Conservation (phyloP, 37 sponge, comb jelly and placozoan genomes). For the Mnemiopsis leidyi region DNA sequence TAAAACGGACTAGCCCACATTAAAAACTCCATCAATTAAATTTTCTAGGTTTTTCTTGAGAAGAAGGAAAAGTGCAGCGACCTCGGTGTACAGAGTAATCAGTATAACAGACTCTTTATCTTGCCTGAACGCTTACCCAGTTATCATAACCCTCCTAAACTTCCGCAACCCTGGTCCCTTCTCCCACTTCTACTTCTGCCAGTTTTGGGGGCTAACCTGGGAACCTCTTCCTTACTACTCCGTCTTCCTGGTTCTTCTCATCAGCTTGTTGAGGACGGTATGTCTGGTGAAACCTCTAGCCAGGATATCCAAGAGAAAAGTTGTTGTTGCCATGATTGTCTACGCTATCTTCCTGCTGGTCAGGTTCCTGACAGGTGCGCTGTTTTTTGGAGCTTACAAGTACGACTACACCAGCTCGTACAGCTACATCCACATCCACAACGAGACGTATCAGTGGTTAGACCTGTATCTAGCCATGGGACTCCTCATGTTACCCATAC, state of each 20-base stretch:
- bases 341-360: background rate
- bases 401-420: background rate
- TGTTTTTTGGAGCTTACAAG: background rate
- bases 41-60: background rate
- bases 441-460: background rate
- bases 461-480: constrained; percentile 22
- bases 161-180: constrained; percentile 1
- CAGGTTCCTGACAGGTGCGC: background rate
- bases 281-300: background rate
- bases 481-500: constrained; percentile 45
- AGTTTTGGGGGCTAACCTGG: constrained; percentile 21
- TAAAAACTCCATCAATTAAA: too few species aligned
- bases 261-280: background rate
- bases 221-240: constrained; percentile 46
- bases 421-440: constrained; percentile 30
- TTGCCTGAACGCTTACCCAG: constrained; percentile 15
- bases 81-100: constrained; percentile 3
- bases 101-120: background rate
- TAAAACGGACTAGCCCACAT: too few species aligned
- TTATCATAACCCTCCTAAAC: background rate
- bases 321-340: background rate
- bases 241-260: constrained; percentile 52
- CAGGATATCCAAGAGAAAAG: background rate
- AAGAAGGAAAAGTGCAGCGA: background rate
- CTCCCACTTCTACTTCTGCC: background rate